Base-by-base conservation (phyloP, 1,140 invertebrate genomes). In the Brachionus asplanchnoidis region DNA sequence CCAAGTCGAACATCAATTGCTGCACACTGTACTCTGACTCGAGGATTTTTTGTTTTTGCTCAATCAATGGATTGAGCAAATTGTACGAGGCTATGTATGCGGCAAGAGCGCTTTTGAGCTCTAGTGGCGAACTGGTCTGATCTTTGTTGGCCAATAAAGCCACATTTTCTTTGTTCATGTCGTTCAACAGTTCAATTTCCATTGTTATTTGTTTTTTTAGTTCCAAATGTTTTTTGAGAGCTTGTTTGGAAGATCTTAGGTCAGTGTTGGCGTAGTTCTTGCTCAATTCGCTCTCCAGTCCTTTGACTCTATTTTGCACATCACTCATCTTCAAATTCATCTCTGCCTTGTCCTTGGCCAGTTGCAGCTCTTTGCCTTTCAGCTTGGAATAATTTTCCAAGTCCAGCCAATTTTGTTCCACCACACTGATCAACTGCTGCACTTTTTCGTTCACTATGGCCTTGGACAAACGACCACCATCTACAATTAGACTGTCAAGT, bases 321-420 rank as follows among this genome's bases (percentile, higher is more conserved):
- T 77, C 44, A 8, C 12, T 50, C 28, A 77, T 26, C 28, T 77
- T 77, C 9, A 77, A 28, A 77, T 50, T 77, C 42, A 77, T 28
- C 26, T 77, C 73, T 12, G 73, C 44, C n/a, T 53, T 77, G 4
- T 77, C 20, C 6, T 50, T 77, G 11, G 73, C 73, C 26, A 32
- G 11, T 77, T 26, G 42, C n/a, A 77, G 20, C 42, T 50, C 17
- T 77, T 77, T 46, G 42, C 73, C 73, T 14, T 36, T 46, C 6
- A 26, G 11, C 50, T 53, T 77, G 20, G 73, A 77, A 26, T 14
- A 44, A n/a, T 46, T 26, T 50, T 77, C 73, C 20, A 77, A 50
- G 12, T 77, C 73, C n/a, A 77, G 12, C 73, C 73, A 77, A 77
- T 53, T 77, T 77, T 77, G 26, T 50, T 77, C 73, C 20, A 77